Base-by-base conservation (phyloP, 2,888 invertebrate genomes). In the Eremobia ochroleuca region DNA sequence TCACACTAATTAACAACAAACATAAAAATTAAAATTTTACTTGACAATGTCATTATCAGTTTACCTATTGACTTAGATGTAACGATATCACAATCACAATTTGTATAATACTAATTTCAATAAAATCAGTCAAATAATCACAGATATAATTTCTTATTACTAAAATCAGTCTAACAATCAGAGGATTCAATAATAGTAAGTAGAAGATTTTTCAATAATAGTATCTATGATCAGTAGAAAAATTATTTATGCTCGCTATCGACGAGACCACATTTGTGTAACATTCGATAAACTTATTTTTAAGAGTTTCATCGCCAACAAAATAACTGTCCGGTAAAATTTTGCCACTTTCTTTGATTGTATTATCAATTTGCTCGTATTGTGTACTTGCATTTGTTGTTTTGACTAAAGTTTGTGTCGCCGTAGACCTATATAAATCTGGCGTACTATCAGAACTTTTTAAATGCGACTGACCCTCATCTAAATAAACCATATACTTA, bases 191-290 rank as follows among this genome's bases (percentile, higher is more conserved):
- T 68, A 74, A 68, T 61, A 73, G 2, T 65, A n/a, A n/a, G n/a
- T n/a, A n/a, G n/a, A 68, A 59, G 21, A 73, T 67, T 73, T 74
- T 28, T 67, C 58, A 74, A 25, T 68, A 74, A 68, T 61, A 73
- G 2, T 65, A n/a, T n/a, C n/a, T n/a, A 67, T 1, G 31, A 59
- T 59, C 49, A 0, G 68, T 74, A 34, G n/a, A 46, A 73, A 15
- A 58, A 59, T 21, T 74, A 73, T 73, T 59, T 37, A 49, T 68
- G 66, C 73, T 58, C 58, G n/a, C 0, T 25, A 74, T 74, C 74
- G 74, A 59, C 59, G 74, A 69, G 74, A 69, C 74, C 28, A 78
- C 69, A 74, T 78, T 74, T 73, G 34, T 78, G 58, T 74, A 73
- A 31, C 67, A 73, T 72, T 31, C 31, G 8, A 73, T 73, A 77